phyloP scores from a whole-genome alignment of 2,797 vertebrate species.

The Melanotaenia trifasciata region DNA sequence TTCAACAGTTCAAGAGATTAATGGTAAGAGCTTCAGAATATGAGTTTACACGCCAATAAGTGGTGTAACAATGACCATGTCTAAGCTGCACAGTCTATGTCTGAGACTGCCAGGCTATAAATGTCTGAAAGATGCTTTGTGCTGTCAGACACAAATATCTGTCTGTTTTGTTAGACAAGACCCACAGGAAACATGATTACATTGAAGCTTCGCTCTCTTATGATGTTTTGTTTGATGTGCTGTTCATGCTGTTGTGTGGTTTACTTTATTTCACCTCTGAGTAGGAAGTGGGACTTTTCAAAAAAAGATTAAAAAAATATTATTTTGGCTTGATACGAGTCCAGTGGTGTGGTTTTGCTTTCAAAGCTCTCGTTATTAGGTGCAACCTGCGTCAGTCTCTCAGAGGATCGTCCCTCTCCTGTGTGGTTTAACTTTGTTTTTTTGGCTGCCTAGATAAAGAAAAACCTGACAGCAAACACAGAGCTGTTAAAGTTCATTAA shows the following conservation, averaged over 20 bases:
- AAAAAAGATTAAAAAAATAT: slow-evolving; percentile 16
- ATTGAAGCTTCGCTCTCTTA: slow-evolving; percentile 4
- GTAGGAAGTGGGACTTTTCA: slow-evolving; percentile 15
- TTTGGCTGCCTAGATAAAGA: slow-evolving; percentile 30
- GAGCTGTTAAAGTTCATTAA: slow-evolving; percentile 40
- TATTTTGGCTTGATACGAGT: slow-evolving; percentile 20
- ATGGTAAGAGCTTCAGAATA: neutral
- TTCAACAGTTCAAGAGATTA: neutral
- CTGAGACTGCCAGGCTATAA: neutral
- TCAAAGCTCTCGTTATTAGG: slow-evolving; percentile 5
- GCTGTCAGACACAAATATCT: slow-evolving; percentile 23
- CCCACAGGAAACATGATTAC: slow-evolving; percentile 27
- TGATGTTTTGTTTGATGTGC: slow-evolving; percentile 11
- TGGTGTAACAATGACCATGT: neutral
- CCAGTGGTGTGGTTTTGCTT: neutral
- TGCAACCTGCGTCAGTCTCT: slow-evolving; percentile 12
- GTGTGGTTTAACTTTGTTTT: neutral
- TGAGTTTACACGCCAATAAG: neutral
- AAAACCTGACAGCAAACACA: slow-evolving; percentile 19
- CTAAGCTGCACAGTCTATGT: neutral
- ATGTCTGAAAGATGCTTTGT: slow-evolving; percentile 10
- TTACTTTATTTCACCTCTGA: slow-evolving; percentile 31
- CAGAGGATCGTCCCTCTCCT: slow-evolving; percentile 1
- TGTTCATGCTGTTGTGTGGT: slow-evolving; percentile 11
- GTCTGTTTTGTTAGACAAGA: slow-evolving; percentile 6